Evolutionary conservation across 2,797 vertebrate genomes (phyloP).

Genomic region (Tragelaphus oryx): DNA sequence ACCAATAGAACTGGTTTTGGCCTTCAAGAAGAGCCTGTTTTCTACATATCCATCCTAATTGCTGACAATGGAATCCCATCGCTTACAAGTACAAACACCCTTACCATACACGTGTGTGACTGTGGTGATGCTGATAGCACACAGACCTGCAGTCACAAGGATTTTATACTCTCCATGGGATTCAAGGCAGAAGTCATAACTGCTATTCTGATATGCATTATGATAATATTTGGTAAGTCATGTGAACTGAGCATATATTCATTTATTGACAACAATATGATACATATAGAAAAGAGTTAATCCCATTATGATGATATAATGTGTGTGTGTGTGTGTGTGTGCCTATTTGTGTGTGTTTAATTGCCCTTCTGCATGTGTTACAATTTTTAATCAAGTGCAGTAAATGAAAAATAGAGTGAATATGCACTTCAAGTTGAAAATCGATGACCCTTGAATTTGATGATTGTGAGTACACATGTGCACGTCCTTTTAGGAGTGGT

Average conservation of each 20-base stretch:
- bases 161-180: conserved; percentile 84
- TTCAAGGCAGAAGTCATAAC: conserved; percentile 85
- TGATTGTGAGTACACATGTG: background rate
- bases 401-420: background rate
- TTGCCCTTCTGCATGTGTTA: background rate
- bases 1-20: conserved; percentile 88
- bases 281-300: background rate
- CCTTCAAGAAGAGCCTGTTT: conserved; percentile 84
- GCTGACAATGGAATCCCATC: conserved; percentile 89
- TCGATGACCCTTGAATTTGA: background rate
- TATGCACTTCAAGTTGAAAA: background rate
- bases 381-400: background rate
- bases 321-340: background rate
- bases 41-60: conserved; percentile 89
- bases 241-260: rapidly evolving
- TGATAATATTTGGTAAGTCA: conserved; percentile 88
- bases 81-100: conserved; percentile 90
- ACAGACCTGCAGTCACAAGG: conserved; percentile 81
- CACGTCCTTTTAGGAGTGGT: background rate
- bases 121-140: conserved; percentile 84
- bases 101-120: conserved; percentile 90
- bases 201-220: conserved; percentile 84
- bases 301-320: background rate
- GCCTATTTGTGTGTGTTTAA: background rate
- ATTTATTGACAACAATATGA: background rate